Percentiles rank a stretch among this genome's conserved stretches.
Conservation (phyloP, 2,888 invertebrate genomes). For the Drosophila picticornis region DNA sequence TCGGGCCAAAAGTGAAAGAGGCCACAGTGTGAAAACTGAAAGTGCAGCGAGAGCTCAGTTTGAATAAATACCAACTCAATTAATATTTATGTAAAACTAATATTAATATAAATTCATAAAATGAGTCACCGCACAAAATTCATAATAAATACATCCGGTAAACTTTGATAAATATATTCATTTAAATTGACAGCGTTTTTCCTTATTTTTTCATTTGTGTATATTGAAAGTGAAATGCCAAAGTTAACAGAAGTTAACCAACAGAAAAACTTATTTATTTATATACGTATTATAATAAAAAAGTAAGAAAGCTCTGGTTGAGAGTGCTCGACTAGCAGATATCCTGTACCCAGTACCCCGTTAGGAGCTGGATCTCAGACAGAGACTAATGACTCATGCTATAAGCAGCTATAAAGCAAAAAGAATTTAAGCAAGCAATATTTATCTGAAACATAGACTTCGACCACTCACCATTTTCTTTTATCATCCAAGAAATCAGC, state of each 20-base stretch:
- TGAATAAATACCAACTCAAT: constrained; percentile 8
- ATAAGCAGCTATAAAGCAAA: background rate
- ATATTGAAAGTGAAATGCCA: background rate
- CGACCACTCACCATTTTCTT: too few species aligned
- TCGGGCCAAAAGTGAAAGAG: constrained; percentile 64
- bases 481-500: too few species aligned
- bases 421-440: background rate
- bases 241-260: background rate
- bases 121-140: constrained; percentile 82
- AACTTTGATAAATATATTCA: constrained; percentile 18
- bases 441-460: too few species aligned
- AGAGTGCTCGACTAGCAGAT: background rate
- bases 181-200: background rate
- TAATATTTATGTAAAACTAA: background rate
- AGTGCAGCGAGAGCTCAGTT: constrained; percentile 47
- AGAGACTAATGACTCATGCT: background rate
- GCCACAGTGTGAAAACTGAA: constrained; percentile 62
- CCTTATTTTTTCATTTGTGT: background rate
- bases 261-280: background rate
- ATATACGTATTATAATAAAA: background rate
- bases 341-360: background rate
- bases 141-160: constrained; percentile 85
- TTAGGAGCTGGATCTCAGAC: background rate
- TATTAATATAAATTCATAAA: background rate
- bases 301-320: background rate